Base-by-base conservation (phyloP, 2,113 vertebrate species). In the Notothenia rossii region DNA sequence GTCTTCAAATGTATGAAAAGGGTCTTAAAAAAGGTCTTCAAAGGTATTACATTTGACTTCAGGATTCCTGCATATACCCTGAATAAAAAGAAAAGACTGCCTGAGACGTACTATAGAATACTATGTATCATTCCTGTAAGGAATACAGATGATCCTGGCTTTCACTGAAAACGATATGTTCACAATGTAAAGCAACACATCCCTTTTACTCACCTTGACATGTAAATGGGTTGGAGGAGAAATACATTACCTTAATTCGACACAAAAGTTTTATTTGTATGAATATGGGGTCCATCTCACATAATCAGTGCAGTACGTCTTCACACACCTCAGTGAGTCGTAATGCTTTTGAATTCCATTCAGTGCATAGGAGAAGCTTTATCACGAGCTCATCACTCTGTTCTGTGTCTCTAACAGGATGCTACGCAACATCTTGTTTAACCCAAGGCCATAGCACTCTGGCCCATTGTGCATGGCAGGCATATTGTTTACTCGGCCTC, bases 391-490 rank as follows among this genome's bases (percentile, higher is more conserved):
- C 77, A 73, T 74, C 67, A 48, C 65, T 79, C 53, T 77, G 70
- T 49, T 50, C 53, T 67, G 0, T 11, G 10, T 63, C 72, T 85
- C 68, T 59, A 80, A 64, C 59, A 70, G 58, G 86, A 48, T n/a
- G 71, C 67, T 85, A 81, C 54, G 43, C 58, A 86, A 84, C 72
- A 65, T 65, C 65, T 75, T 81, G 75, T 88, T 83, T 54, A 85
- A 82, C 86, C 73, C 82, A 88, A 86, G 75, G 81, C 74, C 56
- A 50, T 3, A 77, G 73, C 66, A 62, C 33, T 79, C 43, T 51
- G 25, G 56, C 45, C 60, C 65, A 79, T 56, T 80, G 72, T 77
- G 75, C 17, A 60, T 4, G 67, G 48, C 75, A 0, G 45, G 46
- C 45, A 59, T 48, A 77, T 55, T 62, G 53, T 63, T 77, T 70